Conservation (phyloP, 1,140 invertebrate species). For the Calycopis cecrops region DNA sequence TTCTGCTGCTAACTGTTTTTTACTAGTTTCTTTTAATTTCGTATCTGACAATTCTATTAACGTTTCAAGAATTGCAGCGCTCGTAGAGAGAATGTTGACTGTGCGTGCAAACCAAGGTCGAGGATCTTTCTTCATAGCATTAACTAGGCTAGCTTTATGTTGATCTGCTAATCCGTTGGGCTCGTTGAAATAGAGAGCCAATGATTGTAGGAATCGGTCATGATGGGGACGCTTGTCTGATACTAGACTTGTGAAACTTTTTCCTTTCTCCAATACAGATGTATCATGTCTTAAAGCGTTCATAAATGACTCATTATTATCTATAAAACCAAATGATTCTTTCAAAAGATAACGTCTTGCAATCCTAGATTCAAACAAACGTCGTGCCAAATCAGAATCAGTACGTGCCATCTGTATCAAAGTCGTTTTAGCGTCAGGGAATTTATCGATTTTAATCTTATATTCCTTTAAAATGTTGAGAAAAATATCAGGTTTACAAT, state of each 20-base stretch:
- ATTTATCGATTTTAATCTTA: conserved; percentile 24
- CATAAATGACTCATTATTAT: conserved; percentile 37
- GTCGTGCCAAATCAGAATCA: conserved; percentile 24
- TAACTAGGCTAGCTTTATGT: conserved; percentile 24
- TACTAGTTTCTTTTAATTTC: conserved; percentile 8
- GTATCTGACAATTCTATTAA: not conserved
- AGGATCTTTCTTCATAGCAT: conserved; percentile 15
- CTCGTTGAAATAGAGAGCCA: conserved; percentile 44
- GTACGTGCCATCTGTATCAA: too few species aligned
- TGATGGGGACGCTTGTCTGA: conserved; percentile 25
- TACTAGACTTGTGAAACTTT: conserved; percentile 22
- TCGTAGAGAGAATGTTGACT: conserved; percentile 21
- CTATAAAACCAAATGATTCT: conserved; percentile 30
- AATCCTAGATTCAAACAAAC: conserved; percentile 32
- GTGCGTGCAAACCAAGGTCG: conserved; percentile 26
- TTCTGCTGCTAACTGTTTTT: conserved; percentile 25
- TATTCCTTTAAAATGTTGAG: conserved; percentile 26
- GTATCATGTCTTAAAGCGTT: conserved; percentile 39
- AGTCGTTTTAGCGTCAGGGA: conserved; percentile 23
- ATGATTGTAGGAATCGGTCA: conserved; percentile 35
- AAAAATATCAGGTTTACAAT: conserved; percentile 22
- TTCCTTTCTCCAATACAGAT: conserved; percentile 24
- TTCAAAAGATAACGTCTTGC: conserved; percentile 38
- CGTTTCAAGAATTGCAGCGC: not conserved
- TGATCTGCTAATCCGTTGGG: conserved; percentile 34